These are phyloP conservation scores for Progne subis DNA, from an alignment of 2,113 vertebrate genomes.

Conservation along the genomic window DNA sequence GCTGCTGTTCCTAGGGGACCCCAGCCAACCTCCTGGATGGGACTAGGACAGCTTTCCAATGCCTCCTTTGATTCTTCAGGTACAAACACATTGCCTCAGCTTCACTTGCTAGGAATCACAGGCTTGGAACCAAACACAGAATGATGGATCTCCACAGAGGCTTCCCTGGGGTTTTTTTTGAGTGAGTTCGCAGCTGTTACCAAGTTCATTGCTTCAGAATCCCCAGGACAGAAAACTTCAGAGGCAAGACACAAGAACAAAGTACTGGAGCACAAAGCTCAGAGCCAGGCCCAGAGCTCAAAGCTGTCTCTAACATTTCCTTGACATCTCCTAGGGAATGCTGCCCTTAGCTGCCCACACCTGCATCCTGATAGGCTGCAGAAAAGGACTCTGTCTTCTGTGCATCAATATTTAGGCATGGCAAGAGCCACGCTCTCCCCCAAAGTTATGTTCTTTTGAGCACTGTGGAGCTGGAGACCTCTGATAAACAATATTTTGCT, in stretches of 20 bases:
- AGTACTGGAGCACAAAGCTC: neutral
- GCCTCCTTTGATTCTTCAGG: neutral
- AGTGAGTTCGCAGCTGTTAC: neutral
- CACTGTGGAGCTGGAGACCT: neutral
- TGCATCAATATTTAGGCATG: fast-evolving
- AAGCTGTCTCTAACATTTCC: neutral
- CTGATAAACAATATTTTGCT: fast-evolving
- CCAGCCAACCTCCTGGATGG: neutral
- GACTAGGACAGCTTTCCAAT: neutral
- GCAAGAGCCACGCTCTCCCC: neutral
- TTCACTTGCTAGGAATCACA: neutral
- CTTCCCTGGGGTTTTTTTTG: neutral
- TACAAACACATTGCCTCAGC: neutral
- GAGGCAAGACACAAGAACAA: neutral
- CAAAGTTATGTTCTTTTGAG: neutral
- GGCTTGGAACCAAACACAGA: neutral
- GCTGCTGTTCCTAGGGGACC: neutral
- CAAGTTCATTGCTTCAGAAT: neutral
- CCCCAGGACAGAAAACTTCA: neutral
- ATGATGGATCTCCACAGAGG: neutral
- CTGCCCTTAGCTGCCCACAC: neutral
- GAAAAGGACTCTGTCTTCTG: neutral
- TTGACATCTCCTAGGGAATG: neutral
- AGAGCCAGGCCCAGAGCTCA: neutral
- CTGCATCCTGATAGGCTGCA: neutral